Conservation (phyloP, 1,140 invertebrate species). For the Formica selysi region DNA sequence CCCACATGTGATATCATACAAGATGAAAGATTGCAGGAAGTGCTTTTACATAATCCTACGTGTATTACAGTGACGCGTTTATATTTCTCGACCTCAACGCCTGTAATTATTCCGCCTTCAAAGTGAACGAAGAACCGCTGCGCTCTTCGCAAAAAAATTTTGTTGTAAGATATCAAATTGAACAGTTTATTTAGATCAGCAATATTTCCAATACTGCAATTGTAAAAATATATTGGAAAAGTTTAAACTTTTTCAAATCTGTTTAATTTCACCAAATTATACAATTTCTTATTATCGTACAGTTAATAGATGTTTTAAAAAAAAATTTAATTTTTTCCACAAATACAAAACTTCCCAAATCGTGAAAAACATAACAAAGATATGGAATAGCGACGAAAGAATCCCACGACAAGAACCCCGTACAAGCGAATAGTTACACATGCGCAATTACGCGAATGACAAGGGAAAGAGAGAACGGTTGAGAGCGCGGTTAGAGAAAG, state of each 20-base stretch:
- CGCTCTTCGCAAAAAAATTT: neutral
- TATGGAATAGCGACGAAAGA: neutral
- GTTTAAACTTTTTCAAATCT: conserved; percentile 3
- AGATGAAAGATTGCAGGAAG: conserved; percentile 73
- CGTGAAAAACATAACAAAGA: neutral
- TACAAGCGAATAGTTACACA: conserved; percentile 52
- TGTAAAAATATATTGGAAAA: neutral
- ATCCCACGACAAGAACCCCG: conserved; percentile 35
- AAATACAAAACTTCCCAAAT: neutral
- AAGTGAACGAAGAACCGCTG: conserved; percentile 33
- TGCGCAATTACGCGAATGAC: conserved; percentile 68
- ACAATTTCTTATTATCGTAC: neutral
- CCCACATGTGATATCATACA: conserved; percentile 55
- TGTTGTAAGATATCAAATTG: neutral
- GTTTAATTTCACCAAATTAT: neutral
- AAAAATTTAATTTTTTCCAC: neutral
- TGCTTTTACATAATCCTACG: conserved; percentile 71
- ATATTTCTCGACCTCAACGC: conserved; percentile 2
- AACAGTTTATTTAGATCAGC: neutral
- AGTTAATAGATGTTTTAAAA: neutral
- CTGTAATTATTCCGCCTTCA: conserved; percentile 10
- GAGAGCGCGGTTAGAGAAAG: conserved; percentile 58
- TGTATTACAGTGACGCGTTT: conserved; percentile 22
- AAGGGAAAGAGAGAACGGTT: conserved; percentile 56
- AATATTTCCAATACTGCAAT: neutral